phyloP scores from a whole-genome alignment of 2,888 invertebrate species.

The Drosophila atripex region DNA sequence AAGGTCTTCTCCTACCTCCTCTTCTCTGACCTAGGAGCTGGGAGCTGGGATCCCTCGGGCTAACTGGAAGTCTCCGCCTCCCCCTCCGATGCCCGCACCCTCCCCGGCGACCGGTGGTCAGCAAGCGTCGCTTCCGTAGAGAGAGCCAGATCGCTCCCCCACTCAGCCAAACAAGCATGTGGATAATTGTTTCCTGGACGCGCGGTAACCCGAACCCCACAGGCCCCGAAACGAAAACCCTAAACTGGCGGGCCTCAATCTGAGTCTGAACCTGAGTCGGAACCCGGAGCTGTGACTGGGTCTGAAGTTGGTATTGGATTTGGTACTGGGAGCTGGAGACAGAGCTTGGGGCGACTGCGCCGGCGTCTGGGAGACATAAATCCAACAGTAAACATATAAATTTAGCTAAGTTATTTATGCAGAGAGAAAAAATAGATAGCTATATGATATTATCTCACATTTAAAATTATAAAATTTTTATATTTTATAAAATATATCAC shows the following conservation, averaged over 20 bases:
- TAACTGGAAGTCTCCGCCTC: conserved; percentile 8
- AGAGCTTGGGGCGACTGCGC: conserved; percentile 46
- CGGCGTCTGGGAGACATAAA: conserved; percentile 72
- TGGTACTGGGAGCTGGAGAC: conserved; percentile 9
- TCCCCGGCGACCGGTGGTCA: conserved; percentile 55
- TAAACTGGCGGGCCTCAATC: conserved; percentile 34
- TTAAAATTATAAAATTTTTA: too few relatives aligned
- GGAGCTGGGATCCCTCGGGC: conserved; percentile 30
- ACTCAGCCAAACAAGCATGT: conserved; percentile 65
- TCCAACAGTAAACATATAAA: conserved; percentile 78
- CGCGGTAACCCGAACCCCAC: conserved; percentile 63
- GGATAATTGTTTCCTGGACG: conserved; percentile 79
- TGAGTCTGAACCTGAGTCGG: conserved; percentile 44
- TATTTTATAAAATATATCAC: too few relatives aligned
- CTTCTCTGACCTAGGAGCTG: neutral
- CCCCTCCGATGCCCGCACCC: conserved; percentile 35
- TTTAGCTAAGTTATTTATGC: conserved; percentile 63
- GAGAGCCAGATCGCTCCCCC: conserved; percentile 34
- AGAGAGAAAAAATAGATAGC: conserved; percentile 49
- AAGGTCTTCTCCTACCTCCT: neutral
- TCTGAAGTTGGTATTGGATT: neutral
- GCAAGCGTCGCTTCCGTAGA: conserved; percentile 67
- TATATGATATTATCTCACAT: neutral
- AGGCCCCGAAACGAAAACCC: conserved; percentile 40
- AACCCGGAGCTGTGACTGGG: conserved; percentile 1